Base-by-base conservation (phyloP, 2,888 invertebrate species). In the Anagyrus pseudococci region DNA sequence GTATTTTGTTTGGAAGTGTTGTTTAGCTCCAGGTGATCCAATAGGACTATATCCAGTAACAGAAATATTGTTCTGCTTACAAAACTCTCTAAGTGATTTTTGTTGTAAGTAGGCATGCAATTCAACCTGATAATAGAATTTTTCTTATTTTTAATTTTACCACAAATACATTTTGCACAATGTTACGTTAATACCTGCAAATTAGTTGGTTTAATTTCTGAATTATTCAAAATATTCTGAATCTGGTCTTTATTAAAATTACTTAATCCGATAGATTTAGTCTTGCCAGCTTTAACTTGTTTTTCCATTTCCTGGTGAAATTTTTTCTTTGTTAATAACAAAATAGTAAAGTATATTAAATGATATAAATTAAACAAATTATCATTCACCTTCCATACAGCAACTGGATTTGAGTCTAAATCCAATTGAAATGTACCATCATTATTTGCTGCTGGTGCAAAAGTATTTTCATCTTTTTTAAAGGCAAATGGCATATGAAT, bases 91-190 rank as follows among this genome's bases (percentile, higher is more conserved):
- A 54, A 93, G 75, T 19, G 86, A 82, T 62, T 82, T 79, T 77
- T 93, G 93, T 76, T 92, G 92, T 70, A 90, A 85, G 76, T 91
- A 89, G 0, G 90, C 88, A 73, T 93, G 91, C 54, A 91, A 80
- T 77, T 94, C 93, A 46, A 91, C 85, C 82, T 83, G 53, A 23
- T n/a, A 17, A 8, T 17, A 25, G 19, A 49, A 58, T n/a, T n/a
- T n/a, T n/a, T n/a, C n/a, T n/a, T n/a, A n/a, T n/a, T 37, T 37
- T 8, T 13, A 37, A 8, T 37, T 37, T 37, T 2, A 8, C 15
- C 4, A n/a, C n/a, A 8, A 37, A 37, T 37, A 8, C 15, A 2
- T 8, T 37, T 13, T 37, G 10, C 33, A 33, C 10, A n/a, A 17
- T 19, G 25, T 13, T 4, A 26, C 41, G 54, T 54, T 53, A 17